These are phyloP conservation scores for Gallinago undulata DNA, from an alignment of 2,113 vertebrate species.

Conservation along the genomic window DNA sequence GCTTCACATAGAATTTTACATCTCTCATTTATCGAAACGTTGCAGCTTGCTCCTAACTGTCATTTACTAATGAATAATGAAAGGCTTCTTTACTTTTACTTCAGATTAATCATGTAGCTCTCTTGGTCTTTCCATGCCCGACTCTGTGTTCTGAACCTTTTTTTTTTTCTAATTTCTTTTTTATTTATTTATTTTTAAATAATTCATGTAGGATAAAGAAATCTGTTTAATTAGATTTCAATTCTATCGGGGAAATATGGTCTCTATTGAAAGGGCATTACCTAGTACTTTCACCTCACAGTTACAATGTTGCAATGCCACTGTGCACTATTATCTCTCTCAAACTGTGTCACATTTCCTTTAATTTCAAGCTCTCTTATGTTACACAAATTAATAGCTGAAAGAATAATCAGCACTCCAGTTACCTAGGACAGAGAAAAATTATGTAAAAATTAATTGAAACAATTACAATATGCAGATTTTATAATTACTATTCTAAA, in stretches of 20 bases:
- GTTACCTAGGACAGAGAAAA: neutral
- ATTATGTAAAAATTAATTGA: neutral
- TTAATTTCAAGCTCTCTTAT: neutral
- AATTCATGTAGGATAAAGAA: slow-evolving; percentile 50
- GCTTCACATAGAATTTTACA: slow-evolving; percentile 45
- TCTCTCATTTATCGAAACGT: slow-evolving; percentile 67
- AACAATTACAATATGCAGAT: neutral
- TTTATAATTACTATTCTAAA: slow-evolving; percentile 42
- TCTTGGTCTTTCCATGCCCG: slow-evolving; percentile 41
- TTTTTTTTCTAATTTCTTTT: neutral
- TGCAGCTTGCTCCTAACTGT: slow-evolving; percentile 71
- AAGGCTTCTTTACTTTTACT: slow-evolving; percentile 60
- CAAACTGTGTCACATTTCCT: neutral
- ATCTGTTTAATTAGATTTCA: slow-evolving; percentile 56
- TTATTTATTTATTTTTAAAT: neutral
- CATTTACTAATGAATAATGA: slow-evolving; percentile 69
- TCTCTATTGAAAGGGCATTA: neutral
- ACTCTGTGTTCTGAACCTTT: slow-evolving; percentile 3
- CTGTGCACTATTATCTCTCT: neutral
- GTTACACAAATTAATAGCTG: neutral
- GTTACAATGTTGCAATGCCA: neutral
- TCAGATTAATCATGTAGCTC: slow-evolving; percentile 68
- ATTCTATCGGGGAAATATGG: neutral
- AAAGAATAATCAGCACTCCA: neutral
- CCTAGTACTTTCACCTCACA: neutral